A percentile compares a stretch with the other conserved stretches of the same genome.
Conservation (phyloP, 2,797 vertebrate species). For the Echiichthys vipera region DNA sequence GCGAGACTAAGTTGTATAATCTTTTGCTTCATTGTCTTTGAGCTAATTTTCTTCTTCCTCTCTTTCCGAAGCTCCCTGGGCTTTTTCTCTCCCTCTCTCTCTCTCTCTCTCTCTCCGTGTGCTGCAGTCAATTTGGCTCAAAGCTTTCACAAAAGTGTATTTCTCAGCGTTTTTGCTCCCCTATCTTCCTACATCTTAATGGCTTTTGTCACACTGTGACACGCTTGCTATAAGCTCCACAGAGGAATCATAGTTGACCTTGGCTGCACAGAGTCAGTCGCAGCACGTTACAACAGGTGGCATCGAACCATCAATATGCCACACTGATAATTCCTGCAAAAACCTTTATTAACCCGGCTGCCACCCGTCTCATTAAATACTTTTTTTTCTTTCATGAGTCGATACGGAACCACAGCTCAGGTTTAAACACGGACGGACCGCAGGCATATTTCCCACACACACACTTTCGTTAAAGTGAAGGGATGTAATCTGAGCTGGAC, state of each 20-base stretch:
- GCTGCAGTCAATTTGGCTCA: conserved; percentile 76
- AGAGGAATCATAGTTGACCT: conserved; percentile 67
- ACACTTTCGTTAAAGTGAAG: conserved; percentile 26
- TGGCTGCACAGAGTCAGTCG: conserved; percentile 46
- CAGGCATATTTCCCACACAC: background rate
- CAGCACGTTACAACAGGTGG: conserved; percentile 40
- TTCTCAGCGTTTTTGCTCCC: conserved; percentile 71
- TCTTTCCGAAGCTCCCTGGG: conserved; percentile 18
- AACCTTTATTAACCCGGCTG: background rate
- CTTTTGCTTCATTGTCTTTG: conserved; percentile 34
- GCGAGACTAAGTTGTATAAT: conserved; percentile 25
- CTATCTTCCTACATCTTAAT: conserved; percentile 83
- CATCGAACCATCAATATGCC: conserved; percentile 36
- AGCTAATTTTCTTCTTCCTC: conserved; percentile 50
- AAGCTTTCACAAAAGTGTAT: conserved; percentile 71
- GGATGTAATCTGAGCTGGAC: conserved; percentile 28
- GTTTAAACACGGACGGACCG: conserved; percentile 16
- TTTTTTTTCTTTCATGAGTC: background rate
- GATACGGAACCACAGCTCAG: conserved; percentile 9
- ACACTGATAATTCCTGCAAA: conserved; percentile 13
- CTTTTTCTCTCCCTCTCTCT: background rate
- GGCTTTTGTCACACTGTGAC: conserved; percentile 80
- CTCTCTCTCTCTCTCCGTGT: conserved; percentile 9
- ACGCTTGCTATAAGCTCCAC: conserved; percentile 55
- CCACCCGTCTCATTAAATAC: background rate